A percentile compares a stretch with the other conserved stretches of the same genome.
phyloP scores from a whole-genome alignment of 37 sponge, comb jelly and placozoan species.

The Hexactinellida sp. region DNA sequence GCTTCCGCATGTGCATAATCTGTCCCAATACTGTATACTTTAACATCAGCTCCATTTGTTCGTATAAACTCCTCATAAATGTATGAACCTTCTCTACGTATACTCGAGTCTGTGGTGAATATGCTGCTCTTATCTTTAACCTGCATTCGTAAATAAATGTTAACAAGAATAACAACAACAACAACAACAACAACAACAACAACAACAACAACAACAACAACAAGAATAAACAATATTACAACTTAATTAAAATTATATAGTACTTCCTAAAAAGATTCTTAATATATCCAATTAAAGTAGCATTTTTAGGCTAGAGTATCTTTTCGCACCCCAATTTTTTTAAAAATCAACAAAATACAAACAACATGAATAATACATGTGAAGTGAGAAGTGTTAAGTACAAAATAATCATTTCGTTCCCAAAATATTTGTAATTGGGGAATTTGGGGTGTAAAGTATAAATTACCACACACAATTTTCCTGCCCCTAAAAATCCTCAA shows the following conservation, averaged over 20 bases:
- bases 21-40: conserved; percentile 86
- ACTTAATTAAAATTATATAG: not conserved
- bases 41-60: conserved; percentile 90
- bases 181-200: not conserved
- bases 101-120: conserved; percentile 41
- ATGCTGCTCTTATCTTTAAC: conserved; percentile 58
- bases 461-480: not conserved
- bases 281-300: too few species aligned
- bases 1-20: conserved; percentile 96
- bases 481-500: too few species aligned
- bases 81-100: conserved; percentile 64
- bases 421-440: too few species aligned
- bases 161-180: not conserved
- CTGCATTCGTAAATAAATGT: conserved; percentile 21
- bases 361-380: too few species aligned
- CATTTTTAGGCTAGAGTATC: too few species aligned
- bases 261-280: not conserved
- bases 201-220: not conserved
- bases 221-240: too few species aligned
- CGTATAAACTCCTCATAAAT: conserved; percentile 91
- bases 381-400: too few species aligned
- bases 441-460: too few species aligned
- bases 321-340: too few species aligned
- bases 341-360: too few species aligned
- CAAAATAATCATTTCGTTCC: too few species aligned